Percentiles rank a stretch among this genome's conserved stretches.
These are phyloP conservation scores for Subacronicta megacephala DNA, from an alignment of 2,888 invertebrate genomes.

Conservation along the genomic window DNA sequence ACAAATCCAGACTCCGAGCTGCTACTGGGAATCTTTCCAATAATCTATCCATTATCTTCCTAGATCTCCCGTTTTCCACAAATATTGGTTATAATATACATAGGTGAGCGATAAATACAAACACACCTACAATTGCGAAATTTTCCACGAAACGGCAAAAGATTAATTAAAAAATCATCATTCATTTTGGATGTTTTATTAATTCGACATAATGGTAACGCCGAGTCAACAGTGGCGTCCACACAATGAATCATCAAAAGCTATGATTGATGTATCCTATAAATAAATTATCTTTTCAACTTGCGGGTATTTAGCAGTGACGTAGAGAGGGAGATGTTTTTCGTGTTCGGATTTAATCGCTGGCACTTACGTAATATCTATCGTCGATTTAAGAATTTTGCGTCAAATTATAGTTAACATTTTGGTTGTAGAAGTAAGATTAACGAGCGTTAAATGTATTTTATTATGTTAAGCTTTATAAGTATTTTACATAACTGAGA, in stretches of 20 bases:
- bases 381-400: neutral
- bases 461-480: too few relatives aligned
- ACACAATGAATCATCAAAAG: conserved; percentile 62
- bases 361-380: neutral
- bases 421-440: too few relatives aligned
- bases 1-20: too few relatives aligned
- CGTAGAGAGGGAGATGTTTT: conserved; percentile 22
- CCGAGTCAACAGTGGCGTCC: conserved; percentile 54
- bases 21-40: too few relatives aligned
- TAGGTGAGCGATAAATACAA: too few relatives aligned
- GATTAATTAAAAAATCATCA: conserved; percentile 60
- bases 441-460: too few relatives aligned
- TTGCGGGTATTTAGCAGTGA: conserved; percentile 42
- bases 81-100: too few relatives aligned
- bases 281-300: conserved; percentile 62
- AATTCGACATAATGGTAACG: conserved; percentile 58
- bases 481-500: too few relatives aligned
- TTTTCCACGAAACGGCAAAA: conserved; percentile 23
- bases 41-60: too few relatives aligned
- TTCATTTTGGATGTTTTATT: conserved; percentile 60
- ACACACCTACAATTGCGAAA: conserved; percentile 7
- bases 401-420: neutral
- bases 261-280: conserved; percentile 61
- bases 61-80: too few relatives aligned
- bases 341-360: conserved; percentile 11